A percentile compares a stretch with the other conserved stretches of the same genome.
These are phyloP conservation scores for Galeopterus variegatus DNA, from an alignment of 2,113 vertebrate species.

Conservation along the genomic window DNA sequence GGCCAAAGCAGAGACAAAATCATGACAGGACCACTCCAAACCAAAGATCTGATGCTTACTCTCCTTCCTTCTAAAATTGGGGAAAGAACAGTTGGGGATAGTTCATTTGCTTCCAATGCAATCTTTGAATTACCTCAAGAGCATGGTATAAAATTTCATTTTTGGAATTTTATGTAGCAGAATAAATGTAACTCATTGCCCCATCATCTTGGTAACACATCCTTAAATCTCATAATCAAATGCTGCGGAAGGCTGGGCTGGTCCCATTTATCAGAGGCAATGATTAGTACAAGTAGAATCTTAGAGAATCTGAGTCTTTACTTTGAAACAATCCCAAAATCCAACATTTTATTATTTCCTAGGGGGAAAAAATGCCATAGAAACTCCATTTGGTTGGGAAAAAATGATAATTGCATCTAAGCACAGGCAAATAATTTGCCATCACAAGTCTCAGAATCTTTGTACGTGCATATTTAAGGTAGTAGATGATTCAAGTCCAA, in stretches of 20 bases:
- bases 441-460: neutral
- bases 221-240: neutral
- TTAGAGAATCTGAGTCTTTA: neutral
- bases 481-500: neutral
- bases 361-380: neutral
- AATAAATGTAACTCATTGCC: neutral
- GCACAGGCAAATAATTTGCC: neutral
- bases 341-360: neutral
- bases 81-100: neutral
- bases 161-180: neutral
- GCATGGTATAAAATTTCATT: neutral
- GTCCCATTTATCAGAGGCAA: neutral
- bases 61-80: constrained; percentile 6
- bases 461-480: neutral
- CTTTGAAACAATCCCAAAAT: constrained; percentile 1
- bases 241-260: neutral
- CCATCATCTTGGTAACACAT: neutral
- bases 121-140: neutral
- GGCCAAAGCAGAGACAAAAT: neutral
- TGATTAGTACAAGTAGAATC: neutral
- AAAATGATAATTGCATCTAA: neutral
- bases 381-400: neutral
- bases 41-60: neutral
- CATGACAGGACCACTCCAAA: neutral
- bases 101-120: neutral